Percentiles rank a stretch among this genome's conserved stretches.
Evolutionary conservation across 2,888 invertebrate genomes (phyloP).

Genomic region (Ochropleura plecta): DNA sequence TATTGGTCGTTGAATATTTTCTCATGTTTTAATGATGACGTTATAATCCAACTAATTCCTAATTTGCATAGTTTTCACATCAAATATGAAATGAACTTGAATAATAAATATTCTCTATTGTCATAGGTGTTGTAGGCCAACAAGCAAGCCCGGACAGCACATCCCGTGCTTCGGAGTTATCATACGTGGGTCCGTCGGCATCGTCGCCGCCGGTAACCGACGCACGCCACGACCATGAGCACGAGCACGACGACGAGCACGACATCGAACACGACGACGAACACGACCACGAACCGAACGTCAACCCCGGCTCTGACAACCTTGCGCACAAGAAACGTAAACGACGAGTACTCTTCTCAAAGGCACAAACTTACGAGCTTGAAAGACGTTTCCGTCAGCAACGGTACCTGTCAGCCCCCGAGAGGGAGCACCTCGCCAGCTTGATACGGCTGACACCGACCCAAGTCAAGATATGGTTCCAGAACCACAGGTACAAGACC

Average conservation of each 20-base stretch:
- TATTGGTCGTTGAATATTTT: slow-evolving; percentile 35
- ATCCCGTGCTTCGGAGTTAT: slow-evolving; percentile 95
- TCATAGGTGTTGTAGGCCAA: slow-evolving; percentile 91
- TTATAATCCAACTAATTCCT: background rate
- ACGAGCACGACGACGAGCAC: slow-evolving; percentile 86
- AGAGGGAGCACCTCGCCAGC: slow-evolving; percentile 98
- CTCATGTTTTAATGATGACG: slow-evolving; percentile 30
- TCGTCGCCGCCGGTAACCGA: slow-evolving; percentile 82
- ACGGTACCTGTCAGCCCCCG: slow-evolving; percentile 98
- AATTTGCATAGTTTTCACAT: slow-evolving; percentile 13
- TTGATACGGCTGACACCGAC: slow-evolving; percentile 98
- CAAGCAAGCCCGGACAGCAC: slow-evolving; percentile 96
- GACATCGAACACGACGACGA: slow-evolving; percentile 92
- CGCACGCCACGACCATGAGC: slow-evolving; percentile 78
- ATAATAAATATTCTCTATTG: slow-evolving; percentile 67
- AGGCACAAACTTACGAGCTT: slow-evolving; percentile 98
- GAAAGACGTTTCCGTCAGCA: slow-evolving; percentile 99
- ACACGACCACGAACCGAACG: slow-evolving; percentile 85
- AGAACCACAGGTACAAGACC: slow-evolving; percentile 99
- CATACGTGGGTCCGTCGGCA: slow-evolving; percentile 87
- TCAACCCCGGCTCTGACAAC: slow-evolving; percentile 81
- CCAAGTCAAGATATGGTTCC: slow-evolving; percentile 99
- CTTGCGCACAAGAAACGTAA: slow-evolving; percentile 96
- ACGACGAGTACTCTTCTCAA: slow-evolving; percentile 98
- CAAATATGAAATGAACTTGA: background rate